These are phyloP conservation scores for Harpalus rubripes DNA, from an alignment of 2,888 invertebrate species.

Conservation along the genomic window DNA sequence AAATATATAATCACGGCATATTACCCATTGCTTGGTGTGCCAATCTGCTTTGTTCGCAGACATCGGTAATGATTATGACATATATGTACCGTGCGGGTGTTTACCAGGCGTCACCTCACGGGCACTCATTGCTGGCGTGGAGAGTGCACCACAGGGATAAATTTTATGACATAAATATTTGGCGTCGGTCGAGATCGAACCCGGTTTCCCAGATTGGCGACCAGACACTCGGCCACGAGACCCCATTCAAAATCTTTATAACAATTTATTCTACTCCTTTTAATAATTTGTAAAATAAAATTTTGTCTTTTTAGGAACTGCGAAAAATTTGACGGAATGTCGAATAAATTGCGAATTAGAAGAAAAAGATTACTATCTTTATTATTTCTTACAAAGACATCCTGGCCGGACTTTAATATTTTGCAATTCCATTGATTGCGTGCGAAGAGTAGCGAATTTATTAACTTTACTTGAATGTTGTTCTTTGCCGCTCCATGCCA, in stretches of 20 bases:
- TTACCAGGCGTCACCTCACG: too few relatives aligned
- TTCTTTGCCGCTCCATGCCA: slow-evolving; percentile 90
- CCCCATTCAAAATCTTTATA: not conserved
- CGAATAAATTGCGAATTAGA: slow-evolving; percentile 88
- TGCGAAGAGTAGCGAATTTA: slow-evolving; percentile 87
- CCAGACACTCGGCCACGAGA: too few relatives aligned
- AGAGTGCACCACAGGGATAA: too few relatives aligned
- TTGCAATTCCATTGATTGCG: slow-evolving; percentile 95
- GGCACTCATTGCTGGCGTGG: too few relatives aligned
- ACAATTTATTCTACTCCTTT: not conserved
- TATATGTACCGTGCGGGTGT: too few relatives aligned
- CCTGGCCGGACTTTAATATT: slow-evolving; percentile 96
- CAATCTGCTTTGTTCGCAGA: too few relatives aligned
- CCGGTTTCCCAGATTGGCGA: too few relatives aligned
- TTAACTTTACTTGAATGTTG: slow-evolving; percentile 85
- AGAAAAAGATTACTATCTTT: slow-evolving; percentile 94
- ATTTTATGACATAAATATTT: too few relatives aligned
- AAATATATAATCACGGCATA: too few relatives aligned
- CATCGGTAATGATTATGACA: too few relatives aligned
- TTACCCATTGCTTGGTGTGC: too few relatives aligned
- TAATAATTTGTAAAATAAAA: not conserved
- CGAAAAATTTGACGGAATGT: slow-evolving; percentile 90
- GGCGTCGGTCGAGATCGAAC: too few relatives aligned
- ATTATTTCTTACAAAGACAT: slow-evolving; percentile 92
- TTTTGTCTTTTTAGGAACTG: slow-evolving; percentile 82